Base-by-base conservation (phyloP, 2,113 vertebrate genomes). In the Hippocampus zosterae region DNA sequence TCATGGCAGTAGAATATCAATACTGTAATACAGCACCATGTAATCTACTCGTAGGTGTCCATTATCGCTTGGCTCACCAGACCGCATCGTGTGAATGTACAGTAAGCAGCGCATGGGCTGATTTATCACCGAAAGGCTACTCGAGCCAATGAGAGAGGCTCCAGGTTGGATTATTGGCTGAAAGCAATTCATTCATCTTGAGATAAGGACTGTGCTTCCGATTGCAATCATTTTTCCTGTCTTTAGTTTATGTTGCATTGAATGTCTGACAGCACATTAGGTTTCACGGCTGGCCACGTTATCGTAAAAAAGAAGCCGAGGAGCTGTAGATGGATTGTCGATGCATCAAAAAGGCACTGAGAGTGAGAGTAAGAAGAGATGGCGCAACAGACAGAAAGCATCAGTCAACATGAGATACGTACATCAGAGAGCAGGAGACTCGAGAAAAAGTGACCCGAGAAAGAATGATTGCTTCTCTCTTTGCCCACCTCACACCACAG, bases 21-120 rank as follows among this genome's bases (percentile, higher is more conserved):
- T 86, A 33, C 57, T 60, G 16, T 57, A 86, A 70, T 52, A 63
- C 77, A 77, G 76, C 71, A 75, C 74, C 66, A 53, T 79, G 77
- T 85, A 79, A 82, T 83, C 75, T 81, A 71, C 72, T 81, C 67
- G 57, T 64, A 66, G 75, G 76, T 81, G 84, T 84, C 70, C 68
- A 80, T 87, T 78, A 73, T 70, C 33, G 73, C 65, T 75, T 55
- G 74, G 69, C 57, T 72, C 69, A 61, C 56, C 65, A 65, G 48
- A 73, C 76, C 65, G 60, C 66, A 70, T 75, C 79, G 50, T 70
- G 67, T 73, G 68, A 68, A 81, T 75, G 52, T 60, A 67, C 68
- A 64, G 69, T 16, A 69, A 29, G 59, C 18, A 27, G 44, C 69
- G 64, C 70, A 65, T 57, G 64, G n/a, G 10, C 33, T 80, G 64